Percentiles rank a stretch among this genome's conserved stretches.
These are phyloP conservation scores for Trematocara stigmaticum DNA, from an alignment of 2,113 vertebrate species.

Conservation along the genomic window DNA sequence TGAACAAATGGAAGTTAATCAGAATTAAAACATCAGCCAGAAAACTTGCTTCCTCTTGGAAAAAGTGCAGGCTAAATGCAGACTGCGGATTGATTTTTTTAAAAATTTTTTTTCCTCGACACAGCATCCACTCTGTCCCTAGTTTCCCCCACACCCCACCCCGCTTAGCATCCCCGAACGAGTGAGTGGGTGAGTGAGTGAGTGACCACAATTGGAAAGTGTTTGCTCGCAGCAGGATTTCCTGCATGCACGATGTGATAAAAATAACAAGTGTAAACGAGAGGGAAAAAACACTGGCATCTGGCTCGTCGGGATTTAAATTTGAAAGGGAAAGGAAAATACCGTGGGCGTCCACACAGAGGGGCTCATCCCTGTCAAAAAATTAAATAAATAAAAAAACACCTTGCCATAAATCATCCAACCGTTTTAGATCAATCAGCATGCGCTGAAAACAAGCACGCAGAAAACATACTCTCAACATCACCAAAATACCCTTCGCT, in stretches of 20 bases:
- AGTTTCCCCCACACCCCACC: not conserved
- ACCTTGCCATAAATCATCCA: slow-evolving; percentile 1
- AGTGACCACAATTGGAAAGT: slow-evolving; percentile 21
- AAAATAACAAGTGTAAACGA: slow-evolving; percentile 4
- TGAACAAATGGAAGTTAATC: not conserved
- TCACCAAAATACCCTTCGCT: not conserved
- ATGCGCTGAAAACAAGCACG: not conserved
- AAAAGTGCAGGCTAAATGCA: not conserved
- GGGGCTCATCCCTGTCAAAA: slow-evolving; percentile 3
- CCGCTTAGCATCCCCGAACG: not conserved
- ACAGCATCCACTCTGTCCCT: not conserved
- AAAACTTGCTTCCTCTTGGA: not conserved
- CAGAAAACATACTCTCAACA: not conserved
- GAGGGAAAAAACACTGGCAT: not conserved
- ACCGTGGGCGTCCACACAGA: not conserved
- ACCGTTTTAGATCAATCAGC: not conserved
- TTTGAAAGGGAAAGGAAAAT: slow-evolving; percentile 11
- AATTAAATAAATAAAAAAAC: not conserved
- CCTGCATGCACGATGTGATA: slow-evolving; percentile 5
- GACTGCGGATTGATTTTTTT: not conserved
- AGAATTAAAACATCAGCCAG: not conserved
- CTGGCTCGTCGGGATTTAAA: not conserved
- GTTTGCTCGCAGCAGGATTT: slow-evolving; percentile 1
- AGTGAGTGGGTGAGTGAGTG: not conserved
- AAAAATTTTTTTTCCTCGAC: not conserved